phyloP scores from a whole-genome alignment of 1,140 invertebrate species.

The Lanistes nyassanus region DNA sequence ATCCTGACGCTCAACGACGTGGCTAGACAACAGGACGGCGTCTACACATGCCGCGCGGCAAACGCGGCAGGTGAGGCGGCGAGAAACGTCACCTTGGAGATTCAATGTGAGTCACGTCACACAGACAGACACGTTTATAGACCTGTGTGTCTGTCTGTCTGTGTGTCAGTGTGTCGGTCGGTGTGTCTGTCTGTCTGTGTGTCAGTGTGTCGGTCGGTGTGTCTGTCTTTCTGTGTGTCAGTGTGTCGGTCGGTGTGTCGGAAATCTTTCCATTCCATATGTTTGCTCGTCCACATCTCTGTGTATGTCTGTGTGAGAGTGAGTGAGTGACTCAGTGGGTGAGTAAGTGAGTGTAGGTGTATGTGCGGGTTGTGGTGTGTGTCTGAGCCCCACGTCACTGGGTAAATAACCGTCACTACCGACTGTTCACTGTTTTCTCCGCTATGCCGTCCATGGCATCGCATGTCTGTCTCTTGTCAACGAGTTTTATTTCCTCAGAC shows the following conservation, averaged over 20 bases:
- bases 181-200: no score
- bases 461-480: no score
- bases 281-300: not conserved
- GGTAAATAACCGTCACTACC: no score
- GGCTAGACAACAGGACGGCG: not conserved
- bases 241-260: not conserved
- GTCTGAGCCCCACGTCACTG: no score
- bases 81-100: not conserved
- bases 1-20: constrained; percentile 21
- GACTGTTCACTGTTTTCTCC: not conserved
- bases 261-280: not conserved
- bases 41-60: constrained; percentile 16
- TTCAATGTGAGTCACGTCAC: constrained; percentile 15
- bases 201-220: no score
- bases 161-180: no score
- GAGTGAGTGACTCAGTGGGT: not conserved
- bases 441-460: not conserved
- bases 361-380: no score
- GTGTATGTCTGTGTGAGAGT: not conserved
- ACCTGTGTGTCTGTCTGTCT: constrained; percentile 18
- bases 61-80: not conserved
- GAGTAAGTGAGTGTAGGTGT: no score
- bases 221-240: not conserved
- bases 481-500: no score
- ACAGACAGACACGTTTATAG: no score